phyloP scores from a whole-genome alignment of 1,140 invertebrate species.

The Anadara kagoshimensis region DNA sequence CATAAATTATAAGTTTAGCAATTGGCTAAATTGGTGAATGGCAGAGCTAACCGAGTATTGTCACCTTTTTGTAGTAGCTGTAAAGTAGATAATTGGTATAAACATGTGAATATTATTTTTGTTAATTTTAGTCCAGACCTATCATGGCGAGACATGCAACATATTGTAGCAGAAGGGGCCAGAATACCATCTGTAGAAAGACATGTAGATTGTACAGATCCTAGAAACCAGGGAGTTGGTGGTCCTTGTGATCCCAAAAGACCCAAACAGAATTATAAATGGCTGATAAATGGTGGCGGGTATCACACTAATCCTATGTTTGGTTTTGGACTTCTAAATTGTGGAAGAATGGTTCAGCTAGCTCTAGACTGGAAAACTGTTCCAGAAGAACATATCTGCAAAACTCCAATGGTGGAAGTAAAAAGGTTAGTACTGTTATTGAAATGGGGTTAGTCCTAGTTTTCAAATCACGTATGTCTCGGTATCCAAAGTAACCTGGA shows the following conservation, averaged over 20 bases:
- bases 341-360: constrained; percentile 88
- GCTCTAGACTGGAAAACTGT: constrained; percentile 69
- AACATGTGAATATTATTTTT: too few relatives aligned
- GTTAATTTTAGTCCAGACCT: constrained; percentile 67
- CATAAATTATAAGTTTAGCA: too few relatives aligned
- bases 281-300: constrained; percentile 71
- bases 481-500: too few relatives aligned
- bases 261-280: constrained; percentile 53
- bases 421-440: constrained; percentile 46
- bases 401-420: constrained; percentile 25
- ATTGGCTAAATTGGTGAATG: too few relatives aligned
- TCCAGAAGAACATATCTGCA: constrained; percentile 59
- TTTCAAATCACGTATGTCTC: too few relatives aligned
- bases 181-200: constrained; percentile 75
- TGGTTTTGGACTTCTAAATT: constrained; percentile 94
- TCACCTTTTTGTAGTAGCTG: too few relatives aligned
- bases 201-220: too few relatives aligned
- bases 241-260: constrained; percentile 11
- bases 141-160: constrained; percentile 77
- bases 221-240: too few relatives aligned
- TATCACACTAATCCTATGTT: constrained; percentile 70
- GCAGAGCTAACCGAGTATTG: too few relatives aligned
- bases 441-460: background rate
- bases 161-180: constrained; percentile 74
- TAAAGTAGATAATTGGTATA: too few relatives aligned